Evolutionary conservation across 2,113 vertebrate genomes (phyloP).

Genomic region (Oplegnathus fasciatus): DNA sequence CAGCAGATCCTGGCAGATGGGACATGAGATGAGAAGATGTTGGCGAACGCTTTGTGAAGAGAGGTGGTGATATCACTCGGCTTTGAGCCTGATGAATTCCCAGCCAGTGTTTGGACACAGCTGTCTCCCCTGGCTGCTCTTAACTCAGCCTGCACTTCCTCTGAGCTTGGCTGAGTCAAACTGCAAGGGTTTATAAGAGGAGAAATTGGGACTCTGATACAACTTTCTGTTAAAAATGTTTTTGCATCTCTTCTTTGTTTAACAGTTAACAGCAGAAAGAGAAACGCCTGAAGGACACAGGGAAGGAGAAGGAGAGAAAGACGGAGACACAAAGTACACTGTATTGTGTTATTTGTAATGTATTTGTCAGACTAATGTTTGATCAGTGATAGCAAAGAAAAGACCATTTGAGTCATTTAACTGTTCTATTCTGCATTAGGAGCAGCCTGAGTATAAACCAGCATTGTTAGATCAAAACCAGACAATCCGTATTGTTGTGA

Average conservation of each 20-base stretch:
- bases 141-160: constrained; percentile 9
- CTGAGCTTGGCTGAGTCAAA: constrained; percentile 4
- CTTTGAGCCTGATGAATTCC: not conserved
- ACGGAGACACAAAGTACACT: not conserved
- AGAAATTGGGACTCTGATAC: not conserved
- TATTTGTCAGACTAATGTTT: not conserved
- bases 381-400: not conserved
- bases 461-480: not conserved
- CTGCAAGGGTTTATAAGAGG: not conserved
- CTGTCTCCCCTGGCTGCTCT: constrained; percentile 33
- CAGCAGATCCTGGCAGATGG: not conserved
- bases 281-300: not conserved
- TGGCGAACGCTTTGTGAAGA: not conserved
- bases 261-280: not conserved
- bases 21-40: constrained; percentile 2
- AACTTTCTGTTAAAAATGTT: not conserved
- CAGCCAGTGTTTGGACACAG: constrained; percentile 30
- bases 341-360: not conserved
- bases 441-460: not conserved
- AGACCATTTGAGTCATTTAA: not conserved
- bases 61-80: constrained; percentile 30
- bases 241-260: not conserved
- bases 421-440: not conserved
- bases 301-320: not conserved
- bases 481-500: not conserved